Evolutionary conservation across 1,140 invertebrate genomes (phyloP).

Genomic region (Drosophila athabasca): DNA sequence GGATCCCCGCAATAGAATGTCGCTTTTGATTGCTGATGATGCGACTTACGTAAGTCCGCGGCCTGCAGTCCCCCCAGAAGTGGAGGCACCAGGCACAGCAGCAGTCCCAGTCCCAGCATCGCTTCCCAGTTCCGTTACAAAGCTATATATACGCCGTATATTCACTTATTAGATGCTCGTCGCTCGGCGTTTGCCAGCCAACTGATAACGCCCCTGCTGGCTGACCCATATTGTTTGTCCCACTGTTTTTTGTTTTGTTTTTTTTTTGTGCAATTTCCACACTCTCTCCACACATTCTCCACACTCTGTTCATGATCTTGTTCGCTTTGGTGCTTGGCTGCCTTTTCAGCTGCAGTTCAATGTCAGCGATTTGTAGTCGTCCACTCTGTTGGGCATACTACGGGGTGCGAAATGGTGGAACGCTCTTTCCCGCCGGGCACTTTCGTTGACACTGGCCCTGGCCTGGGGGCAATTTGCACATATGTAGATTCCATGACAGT

Average conservation of each 20-base stretch:
- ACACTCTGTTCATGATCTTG: conserved; percentile 53
- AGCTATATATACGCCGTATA: conserved; percentile 33
- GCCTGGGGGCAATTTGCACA: conserved; percentile 42
- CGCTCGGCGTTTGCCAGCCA: conserved; percentile 38
- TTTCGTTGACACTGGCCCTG: conserved; percentile 40
- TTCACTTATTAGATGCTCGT: conserved; percentile 15
- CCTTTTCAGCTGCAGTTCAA: conserved; percentile 46
- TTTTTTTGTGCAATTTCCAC: conserved; percentile 27
- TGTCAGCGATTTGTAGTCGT: conserved; percentile 38
- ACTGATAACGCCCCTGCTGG: conserved; percentile 60
- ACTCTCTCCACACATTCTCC: too few species aligned
- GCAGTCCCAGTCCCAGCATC: conserved; percentile 33
- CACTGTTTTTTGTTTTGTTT: too few species aligned
- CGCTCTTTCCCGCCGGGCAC: conserved; percentile 31
- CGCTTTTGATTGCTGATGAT: too few species aligned
- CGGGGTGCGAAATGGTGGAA: conserved; percentile 45
- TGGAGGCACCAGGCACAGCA: conserved; percentile 1
- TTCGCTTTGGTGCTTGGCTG: conserved; percentile 27
- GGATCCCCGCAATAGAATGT: too few species aligned
- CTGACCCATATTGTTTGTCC: conserved; percentile 36
- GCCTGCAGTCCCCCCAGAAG: conserved; percentile 21
- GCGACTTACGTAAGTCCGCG: conserved; percentile 60
- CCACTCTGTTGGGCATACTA: conserved; percentile 14
- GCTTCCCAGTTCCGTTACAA: conserved; percentile 13
- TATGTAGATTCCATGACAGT: conserved; percentile 39